Evolutionary conservation across 2,113 vertebrate species (phyloP), one percentile per base, ranked within the genome.

Genomic region (Odontophorus gujanensis): DNA sequence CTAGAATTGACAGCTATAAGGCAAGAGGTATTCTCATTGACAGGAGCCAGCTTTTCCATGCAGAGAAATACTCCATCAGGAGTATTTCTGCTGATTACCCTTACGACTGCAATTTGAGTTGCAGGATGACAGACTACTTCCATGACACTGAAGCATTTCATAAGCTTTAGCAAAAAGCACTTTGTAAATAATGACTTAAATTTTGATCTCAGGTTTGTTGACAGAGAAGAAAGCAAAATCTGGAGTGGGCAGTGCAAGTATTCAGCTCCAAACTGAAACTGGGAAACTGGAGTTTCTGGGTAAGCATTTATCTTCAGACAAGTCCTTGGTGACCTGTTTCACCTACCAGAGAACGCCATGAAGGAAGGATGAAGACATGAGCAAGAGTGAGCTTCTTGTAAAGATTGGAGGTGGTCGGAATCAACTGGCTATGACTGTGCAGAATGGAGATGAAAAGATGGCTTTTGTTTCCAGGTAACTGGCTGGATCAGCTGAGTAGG

Each of bases 291-390:
- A 53, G 2, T 38, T 87, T 53, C 6, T 72, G 14, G 13, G 13
- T 53, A 58, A 84, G 30, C 1, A 14, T 7, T 11, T 38, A 4
- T 36, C n/a, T 63, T 38, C 36, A 53, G 5, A 63, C 6, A 53
- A 53, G 34, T 10, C 11, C 6, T 67, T 16, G 3, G 0, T 28
- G 13, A 3, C 0, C 32, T 51, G 3, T 53, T 25, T 63, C 47
- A 68, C 3, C 30, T 20, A 59, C 3, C 13, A 45, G 25, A n/a
- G 12, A 65, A 50, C 8, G 5, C 2, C 15, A 13, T 30, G 11
- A 9, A 59, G 69, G 5, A 69, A 82, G 43, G 10, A 6, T n/a
- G 48, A 73, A 18, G 21, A 83, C 7, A 28, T 13, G 14, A 7
- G 28, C 18, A 73, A 47, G 32, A 5, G 3, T 38, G 32, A 28